Conservation (phyloP, 2,113 vertebrate species). For the Oncorhynchus keta region DNA sequence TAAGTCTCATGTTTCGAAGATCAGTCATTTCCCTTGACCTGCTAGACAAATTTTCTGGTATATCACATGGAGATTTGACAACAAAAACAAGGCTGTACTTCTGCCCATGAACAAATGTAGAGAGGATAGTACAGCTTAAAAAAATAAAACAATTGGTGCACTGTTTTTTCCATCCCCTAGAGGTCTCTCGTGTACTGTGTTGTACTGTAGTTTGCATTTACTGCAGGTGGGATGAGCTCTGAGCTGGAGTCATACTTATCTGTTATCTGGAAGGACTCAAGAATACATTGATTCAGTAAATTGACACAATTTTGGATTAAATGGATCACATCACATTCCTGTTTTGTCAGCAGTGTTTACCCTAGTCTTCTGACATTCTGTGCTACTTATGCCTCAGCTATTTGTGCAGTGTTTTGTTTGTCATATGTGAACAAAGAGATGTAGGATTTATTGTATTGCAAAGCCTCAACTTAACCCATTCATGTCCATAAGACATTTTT, state of each 20-base stretch:
- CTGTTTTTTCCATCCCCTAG: constrained; percentile 67
- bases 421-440: no score
- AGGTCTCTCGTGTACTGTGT: constrained; percentile 65
- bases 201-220: constrained; percentile 56
- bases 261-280: constrained; percentile 58
- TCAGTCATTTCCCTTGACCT: constrained; percentile 32
- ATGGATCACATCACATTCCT: neutral
- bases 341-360: neutral
- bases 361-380: neutral
- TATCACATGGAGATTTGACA: constrained; percentile 53
- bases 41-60: neutral
- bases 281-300: constrained; percentile 73
- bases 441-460: no score
- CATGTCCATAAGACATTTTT: no score
- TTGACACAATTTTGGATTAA: constrained; percentile 14
- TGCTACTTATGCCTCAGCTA: no score
- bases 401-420: no score
- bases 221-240: constrained; percentile 43
- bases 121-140: constrained; percentile 23
- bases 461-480: no score
- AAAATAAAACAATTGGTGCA: constrained; percentile 39
- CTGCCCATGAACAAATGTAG: constrained; percentile 46
- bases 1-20: constrained; percentile 56
- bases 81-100: constrained; percentile 23
- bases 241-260: constrained; percentile 46